Base-by-base conservation (phyloP, 2,113 vertebrate genomes). In the Gymnorhina tibicen region DNA sequence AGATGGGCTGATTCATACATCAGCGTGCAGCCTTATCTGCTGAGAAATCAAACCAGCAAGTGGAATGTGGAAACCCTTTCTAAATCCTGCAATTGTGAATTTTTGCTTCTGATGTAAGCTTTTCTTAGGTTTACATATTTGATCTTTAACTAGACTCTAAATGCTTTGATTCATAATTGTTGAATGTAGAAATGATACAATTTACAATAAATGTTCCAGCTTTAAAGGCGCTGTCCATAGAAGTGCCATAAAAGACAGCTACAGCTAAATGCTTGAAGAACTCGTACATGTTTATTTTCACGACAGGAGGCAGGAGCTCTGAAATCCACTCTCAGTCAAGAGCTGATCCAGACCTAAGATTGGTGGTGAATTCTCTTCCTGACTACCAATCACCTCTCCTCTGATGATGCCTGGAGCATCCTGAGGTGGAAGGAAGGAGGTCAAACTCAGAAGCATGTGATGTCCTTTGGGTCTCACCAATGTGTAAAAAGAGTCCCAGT, bases 21-120 rank as follows among this genome's bases (percentile, higher is more conserved):
- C 90, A 94, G 76, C 0, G 1, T 50, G 82, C 33, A 69, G 53
- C 69, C 33, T 53, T 80, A 85, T 86, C 91, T 88, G 89, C 76
- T 85, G 59, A 93, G 44, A 95, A 78, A 89, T 95, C 85, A 97
- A 93, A 96, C 42, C 35, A 74, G 37, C 70, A 92, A 92, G 80
- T 81, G 78, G 9, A 93, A 91, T 32, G 69, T 42, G 42, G 73
- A 93, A 92, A 76, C 37, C 17, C 53, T 86, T 74, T 73, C 70
- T 91, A 76, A 95, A 84, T 75, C 42, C 49, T 67, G 47, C 59
- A 90, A 1, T 32, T 63, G 69, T 55, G 44, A 67, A 39, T 69
- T 88, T 97, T 89, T 87, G 37, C 35, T 91, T 91, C 66, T 79
- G 18, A 44, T 47, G 15, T 77, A 81, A 82, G 20, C 32, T 89